Percentiles rank a stretch among this genome's conserved stretches.
These are phyloP conservation scores for Acomys russatus DNA, from an alignment of 2,797 vertebrate genomes.

Conservation along the genomic window DNA sequence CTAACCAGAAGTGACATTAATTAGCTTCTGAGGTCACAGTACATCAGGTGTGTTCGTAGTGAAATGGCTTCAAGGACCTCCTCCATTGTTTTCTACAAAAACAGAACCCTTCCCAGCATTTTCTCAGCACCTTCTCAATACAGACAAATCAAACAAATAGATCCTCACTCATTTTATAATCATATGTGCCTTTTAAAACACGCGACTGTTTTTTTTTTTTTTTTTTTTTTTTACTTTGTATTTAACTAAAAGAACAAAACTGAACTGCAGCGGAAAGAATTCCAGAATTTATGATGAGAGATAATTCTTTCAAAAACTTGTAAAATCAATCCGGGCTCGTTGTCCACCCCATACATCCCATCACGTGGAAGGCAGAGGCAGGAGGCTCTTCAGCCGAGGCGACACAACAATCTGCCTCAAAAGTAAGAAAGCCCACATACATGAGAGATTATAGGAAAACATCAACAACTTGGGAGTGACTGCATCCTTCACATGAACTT, in stretches of 20 bases:
- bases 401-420: not conserved
- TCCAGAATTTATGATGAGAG: slow-evolving; percentile 4
- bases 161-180: slow-evolving; percentile 36
- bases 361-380: not conserved
- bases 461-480: slow-evolving; percentile 14
- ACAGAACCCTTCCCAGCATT: not conserved
- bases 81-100: slow-evolving; percentile 9
- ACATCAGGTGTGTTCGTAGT: not conserved
- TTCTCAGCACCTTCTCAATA: slow-evolving; percentile 2
- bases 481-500: not conserved
- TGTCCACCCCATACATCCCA: not conserved
- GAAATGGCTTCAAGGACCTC: not conserved
- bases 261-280: slow-evolving; percentile 26
- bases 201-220: too few species aligned
- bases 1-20: not conserved
- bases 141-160: slow-evolving; percentile 20
- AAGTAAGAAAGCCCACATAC: not conserved
- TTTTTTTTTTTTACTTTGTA: slow-evolving; percentile 57
- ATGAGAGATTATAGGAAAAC: not conserved
- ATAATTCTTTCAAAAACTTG: slow-evolving; percentile 31
- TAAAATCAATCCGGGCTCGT: not conserved
- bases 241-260: slow-evolving; percentile 41
- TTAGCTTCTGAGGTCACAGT: not conserved
- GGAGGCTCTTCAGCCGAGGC: not conserved
- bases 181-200: too few species aligned